Evolutionary conservation across 2,113 vertebrate genomes (phyloP).

Genomic region (Gallinago media): DNA sequence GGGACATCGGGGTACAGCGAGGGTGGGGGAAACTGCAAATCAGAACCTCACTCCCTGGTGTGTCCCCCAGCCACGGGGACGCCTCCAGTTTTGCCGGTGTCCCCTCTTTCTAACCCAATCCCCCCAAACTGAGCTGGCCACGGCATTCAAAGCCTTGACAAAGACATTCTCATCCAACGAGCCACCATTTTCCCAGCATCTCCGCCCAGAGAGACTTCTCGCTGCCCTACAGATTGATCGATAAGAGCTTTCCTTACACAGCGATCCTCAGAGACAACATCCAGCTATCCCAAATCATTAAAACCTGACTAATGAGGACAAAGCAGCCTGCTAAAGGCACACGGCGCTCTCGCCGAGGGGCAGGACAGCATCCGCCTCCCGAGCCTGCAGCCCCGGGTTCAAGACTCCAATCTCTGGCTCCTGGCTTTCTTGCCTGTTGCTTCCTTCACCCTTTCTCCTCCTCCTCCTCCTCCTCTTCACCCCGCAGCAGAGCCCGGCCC

Average conservation of each 20-base stretch:
- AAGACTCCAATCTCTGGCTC: background rate
- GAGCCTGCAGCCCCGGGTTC: background rate
- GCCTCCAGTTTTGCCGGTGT: background rate
- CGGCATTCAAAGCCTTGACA: background rate
- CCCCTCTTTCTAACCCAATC: background rate
- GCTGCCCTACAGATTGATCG: slow-evolving; percentile 38
- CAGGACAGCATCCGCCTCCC: slow-evolving; percentile 4
- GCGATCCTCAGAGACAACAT: slow-evolving; percentile 31
- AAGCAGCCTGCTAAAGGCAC: slow-evolving; percentile 24
- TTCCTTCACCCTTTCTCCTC: background rate
- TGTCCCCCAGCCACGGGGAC: accelerated
- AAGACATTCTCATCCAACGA: background rate
- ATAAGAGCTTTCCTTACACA: slow-evolving; percentile 43
- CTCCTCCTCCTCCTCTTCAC: background rate
- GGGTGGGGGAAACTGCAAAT: background rate
- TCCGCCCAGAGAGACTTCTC: background rate
- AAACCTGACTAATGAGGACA: slow-evolving; percentile 68
- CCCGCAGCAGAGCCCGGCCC: background rate
- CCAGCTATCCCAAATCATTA: slow-evolving; percentile 66
- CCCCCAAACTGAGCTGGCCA: accelerated
- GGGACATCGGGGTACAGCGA: accelerated
- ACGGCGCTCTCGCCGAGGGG: background rate
- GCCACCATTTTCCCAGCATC: background rate
- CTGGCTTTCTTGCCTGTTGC: slow-evolving; percentile 50
- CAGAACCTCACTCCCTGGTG: accelerated